These are phyloP conservation scores for Agelaius phoeniceus DNA, from an alignment of 2,113 vertebrate genomes.

Conservation along the genomic window DNA sequence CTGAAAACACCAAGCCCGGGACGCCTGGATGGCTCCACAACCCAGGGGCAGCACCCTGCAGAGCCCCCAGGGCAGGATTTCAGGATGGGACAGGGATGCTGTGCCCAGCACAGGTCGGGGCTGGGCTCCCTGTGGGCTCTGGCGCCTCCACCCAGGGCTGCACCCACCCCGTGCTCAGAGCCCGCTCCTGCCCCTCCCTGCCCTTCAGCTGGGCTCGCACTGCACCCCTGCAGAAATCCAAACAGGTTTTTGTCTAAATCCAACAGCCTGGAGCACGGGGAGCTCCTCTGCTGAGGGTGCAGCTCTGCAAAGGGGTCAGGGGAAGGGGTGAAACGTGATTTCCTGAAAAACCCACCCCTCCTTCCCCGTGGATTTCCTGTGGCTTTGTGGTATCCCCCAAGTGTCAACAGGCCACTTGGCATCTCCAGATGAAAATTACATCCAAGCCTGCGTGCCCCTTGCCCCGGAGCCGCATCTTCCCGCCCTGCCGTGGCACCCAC, in stretches of 20 bases:
- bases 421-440: neutral
- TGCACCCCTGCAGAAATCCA: neutral
- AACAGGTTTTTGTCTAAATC: neutral
- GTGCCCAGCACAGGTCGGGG: neutral
- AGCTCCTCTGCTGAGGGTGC: neutral
- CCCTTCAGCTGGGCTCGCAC: neutral
- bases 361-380: neutral
- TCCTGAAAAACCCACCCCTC: neutral
- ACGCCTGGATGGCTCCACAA: fast-evolving
- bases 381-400: neutral
- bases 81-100: neutral
- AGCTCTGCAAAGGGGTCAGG: neutral
- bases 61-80: neutral
- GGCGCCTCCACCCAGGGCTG: neutral
- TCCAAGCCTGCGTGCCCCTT: neutral
- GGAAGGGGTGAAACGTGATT: neutral
- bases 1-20: fast-evolving
- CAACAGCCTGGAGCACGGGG: neutral
- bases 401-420: neutral
- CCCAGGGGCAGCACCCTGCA: fast-evolving
- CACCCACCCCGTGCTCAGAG: neutral
- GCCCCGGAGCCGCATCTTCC: neutral
- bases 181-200: neutral
- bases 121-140: neutral
- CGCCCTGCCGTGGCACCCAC: neutral